These are phyloP conservation scores for Sphinx pinastri DNA, from an alignment of 2,888 invertebrate genomes.

Conservation along the genomic window DNA sequence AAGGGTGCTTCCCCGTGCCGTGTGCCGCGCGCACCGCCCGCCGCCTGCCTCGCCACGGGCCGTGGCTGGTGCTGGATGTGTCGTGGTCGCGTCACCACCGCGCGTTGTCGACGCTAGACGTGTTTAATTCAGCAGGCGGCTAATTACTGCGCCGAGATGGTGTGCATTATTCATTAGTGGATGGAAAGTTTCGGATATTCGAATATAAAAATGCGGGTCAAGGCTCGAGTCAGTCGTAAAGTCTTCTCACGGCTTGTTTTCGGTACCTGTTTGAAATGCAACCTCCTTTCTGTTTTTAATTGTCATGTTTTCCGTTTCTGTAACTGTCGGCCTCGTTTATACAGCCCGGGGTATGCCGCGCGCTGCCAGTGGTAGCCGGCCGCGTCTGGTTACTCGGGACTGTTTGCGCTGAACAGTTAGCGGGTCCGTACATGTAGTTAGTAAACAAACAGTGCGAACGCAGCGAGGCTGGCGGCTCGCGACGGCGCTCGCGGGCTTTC, in stretches of 20 bases:
- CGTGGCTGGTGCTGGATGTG: not conserved
- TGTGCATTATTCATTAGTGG: conserved; percentile 61
- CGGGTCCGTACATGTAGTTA: conserved; percentile 3
- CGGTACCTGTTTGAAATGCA: conserved; percentile 52
- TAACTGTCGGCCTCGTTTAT: conserved; percentile 25
- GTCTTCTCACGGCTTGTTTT: conserved; percentile 41
- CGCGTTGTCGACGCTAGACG: conserved; percentile 1
- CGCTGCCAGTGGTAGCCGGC: not conserved
- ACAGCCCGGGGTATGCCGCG: not conserved
- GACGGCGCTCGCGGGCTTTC: not conserved
- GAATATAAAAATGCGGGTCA: conserved; percentile 68
- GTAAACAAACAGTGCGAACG: conserved; percentile 9
- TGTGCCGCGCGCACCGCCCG: not conserved
- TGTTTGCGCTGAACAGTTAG: not conserved
- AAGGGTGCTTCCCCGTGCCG: too few species aligned
- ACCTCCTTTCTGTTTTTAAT: conserved; percentile 61
- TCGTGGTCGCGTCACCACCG: not conserved
- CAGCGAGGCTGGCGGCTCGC: not conserved
- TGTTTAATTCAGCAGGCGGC: conserved; percentile 41
- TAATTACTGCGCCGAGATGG: conserved; percentile 41
- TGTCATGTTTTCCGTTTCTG: conserved; percentile 48
- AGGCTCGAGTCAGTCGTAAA: conserved; percentile 45
- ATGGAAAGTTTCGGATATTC: conserved; percentile 65
- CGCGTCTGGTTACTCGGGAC: not conserved
- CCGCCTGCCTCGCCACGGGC: not conserved